phyloP scores from a whole-genome alignment of 2,113 vertebrate genomes.

The Nicator chloris region DNA sequence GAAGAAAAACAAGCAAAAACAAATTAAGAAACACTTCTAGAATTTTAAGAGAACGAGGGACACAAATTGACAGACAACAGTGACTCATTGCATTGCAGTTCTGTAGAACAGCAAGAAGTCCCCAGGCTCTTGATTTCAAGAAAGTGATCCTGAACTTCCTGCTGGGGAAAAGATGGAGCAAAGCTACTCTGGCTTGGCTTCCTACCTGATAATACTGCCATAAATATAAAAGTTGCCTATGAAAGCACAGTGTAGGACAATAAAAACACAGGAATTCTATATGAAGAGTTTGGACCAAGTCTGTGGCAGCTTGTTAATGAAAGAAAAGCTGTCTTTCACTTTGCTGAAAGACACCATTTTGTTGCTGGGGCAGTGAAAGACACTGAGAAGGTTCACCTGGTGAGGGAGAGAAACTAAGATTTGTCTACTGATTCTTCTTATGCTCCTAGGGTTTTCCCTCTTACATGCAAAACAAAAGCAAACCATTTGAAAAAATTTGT shows the following conservation, averaged over 20 bases:
- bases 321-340: not conserved
- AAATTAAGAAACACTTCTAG: slow-evolving; percentile 23
- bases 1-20: slow-evolving; percentile 58
- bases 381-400: not conserved
- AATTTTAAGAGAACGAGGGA: slow-evolving; percentile 3
- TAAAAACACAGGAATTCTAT: not conserved
- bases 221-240: not conserved
- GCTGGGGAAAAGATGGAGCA: not conserved
- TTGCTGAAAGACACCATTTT: not conserved
- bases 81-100: not conserved
- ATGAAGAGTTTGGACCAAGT: not conserved
- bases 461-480: not conserved
- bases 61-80: not conserved
- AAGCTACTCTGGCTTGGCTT: not conserved
- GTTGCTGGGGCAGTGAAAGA: not conserved
- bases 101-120: not conserved
- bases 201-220: not conserved
- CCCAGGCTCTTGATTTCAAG: not conserved
- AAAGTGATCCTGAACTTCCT: not conserved
- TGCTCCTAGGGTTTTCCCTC: not conserved
- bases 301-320: not conserved
- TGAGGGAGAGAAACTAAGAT: not conserved
- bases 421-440: not conserved
- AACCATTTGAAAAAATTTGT: not conserved
- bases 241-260: not conserved